phyloP scores from a whole-genome alignment of 2,113 vertebrate species.

The Ardeotis arabs region DNA sequence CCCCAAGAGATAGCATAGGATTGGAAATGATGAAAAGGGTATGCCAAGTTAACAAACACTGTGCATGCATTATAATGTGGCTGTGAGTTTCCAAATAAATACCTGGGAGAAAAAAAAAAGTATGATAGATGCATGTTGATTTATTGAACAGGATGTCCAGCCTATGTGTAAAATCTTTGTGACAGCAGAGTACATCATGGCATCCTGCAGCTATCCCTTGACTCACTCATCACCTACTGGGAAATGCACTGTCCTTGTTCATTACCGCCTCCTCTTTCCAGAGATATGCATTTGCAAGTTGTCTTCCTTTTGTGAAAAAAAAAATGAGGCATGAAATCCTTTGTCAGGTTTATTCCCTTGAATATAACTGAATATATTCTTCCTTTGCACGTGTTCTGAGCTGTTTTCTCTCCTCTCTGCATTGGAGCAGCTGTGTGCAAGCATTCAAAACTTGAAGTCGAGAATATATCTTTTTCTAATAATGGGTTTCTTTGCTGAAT shows the following conservation, averaged over 20 bases:
- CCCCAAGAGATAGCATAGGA: not conserved
- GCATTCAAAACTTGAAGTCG: not conserved
- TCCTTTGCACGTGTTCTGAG: not conserved
- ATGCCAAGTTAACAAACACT: conserved; percentile 41
- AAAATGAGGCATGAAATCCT: conserved; percentile 38
- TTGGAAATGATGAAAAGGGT: conserved; percentile 39
- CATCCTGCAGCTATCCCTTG: conserved; percentile 45
- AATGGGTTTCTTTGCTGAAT: not conserved
- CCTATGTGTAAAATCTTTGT: conserved; percentile 65
- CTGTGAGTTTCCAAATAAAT: conserved; percentile 16
- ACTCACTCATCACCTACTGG: conserved; percentile 54
- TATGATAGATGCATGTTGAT: conserved; percentile 53
- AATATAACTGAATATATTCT: not conserved
- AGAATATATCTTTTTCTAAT: not conserved
- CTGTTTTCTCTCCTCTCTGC: not conserved
- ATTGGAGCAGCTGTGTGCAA: not conserved
- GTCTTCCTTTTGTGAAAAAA: conserved; percentile 29
- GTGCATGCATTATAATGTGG: conserved; percentile 18
- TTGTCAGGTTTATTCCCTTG: conserved; percentile 20
- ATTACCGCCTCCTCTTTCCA: conserved; percentile 44
- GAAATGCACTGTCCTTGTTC: conserved; percentile 57
- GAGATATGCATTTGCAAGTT: conserved; percentile 57
- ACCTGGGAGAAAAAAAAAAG: not conserved
- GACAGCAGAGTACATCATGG: conserved; percentile 66
- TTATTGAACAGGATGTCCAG: conserved; percentile 64